A percentile compares a stretch with the other conserved stretches of the same genome.
phyloP scores from a whole-genome alignment of 1,140 invertebrate species.

The Daktulosphaira vitifoliae region DNA sequence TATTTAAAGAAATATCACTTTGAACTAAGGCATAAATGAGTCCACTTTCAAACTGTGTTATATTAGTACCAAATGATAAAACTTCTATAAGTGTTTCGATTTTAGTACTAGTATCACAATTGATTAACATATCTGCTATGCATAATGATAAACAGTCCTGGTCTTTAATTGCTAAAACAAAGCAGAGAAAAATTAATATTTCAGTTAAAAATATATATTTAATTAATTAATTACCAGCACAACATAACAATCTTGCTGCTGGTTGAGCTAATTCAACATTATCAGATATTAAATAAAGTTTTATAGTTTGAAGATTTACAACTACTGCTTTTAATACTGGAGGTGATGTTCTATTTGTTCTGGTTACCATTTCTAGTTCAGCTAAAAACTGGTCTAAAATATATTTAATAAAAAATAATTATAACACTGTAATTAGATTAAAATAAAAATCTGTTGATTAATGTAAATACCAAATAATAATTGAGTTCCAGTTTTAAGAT shows the following conservation, averaged over 20 bases:
- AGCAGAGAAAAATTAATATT: not conserved
- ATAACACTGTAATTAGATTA: not conserved
- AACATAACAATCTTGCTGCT: conserved; percentile 1
- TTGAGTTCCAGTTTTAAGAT: conserved; percentile 15
- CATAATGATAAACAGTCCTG: conserved; percentile 18
- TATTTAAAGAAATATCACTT: not conserved
- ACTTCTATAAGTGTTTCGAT: conserved; percentile 16
- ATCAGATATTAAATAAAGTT: conserved; percentile 11
- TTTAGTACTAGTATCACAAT: conserved; percentile 11
- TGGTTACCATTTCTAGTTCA: conserved; percentile 14
- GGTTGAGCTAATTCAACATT: conserved; percentile 25
- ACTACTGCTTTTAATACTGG: conserved; percentile 19
- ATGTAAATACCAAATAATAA: conserved; percentile 18
- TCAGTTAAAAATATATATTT: not conserved
- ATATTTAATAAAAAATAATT: not conserved
- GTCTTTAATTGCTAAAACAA: conserved; percentile 12
- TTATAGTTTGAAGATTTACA: conserved; percentile 5
- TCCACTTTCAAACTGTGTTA: conserved; percentile 7
- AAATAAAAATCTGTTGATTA: not conserved
- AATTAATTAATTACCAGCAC: conserved; percentile 9
- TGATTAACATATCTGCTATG: conserved; percentile 20
- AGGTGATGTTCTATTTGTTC: conserved; percentile 4
- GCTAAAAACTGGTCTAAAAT: conserved; percentile 10
- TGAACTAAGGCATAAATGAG: conserved; percentile 19
- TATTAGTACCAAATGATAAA: conserved; percentile 14